Evolutionary conservation across 2,888 invertebrate species (phyloP).

Genomic region (Oxytorus armatus): DNA sequence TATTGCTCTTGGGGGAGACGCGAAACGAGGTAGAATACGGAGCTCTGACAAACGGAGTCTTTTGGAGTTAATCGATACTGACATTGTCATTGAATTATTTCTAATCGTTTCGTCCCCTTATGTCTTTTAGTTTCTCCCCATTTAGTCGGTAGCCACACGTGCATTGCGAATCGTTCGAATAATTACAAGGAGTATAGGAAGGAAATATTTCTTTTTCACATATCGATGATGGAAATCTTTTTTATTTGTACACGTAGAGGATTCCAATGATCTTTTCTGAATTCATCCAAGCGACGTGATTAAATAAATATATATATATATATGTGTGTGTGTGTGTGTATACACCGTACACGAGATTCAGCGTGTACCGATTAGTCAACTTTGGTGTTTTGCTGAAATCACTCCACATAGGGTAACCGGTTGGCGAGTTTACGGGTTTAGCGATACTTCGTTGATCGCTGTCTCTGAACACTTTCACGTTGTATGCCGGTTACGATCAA

Average conservation of each 20-base stretch:
- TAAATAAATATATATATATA: neutral
- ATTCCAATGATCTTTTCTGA: constrained; percentile 20
- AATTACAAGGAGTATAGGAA: neutral
- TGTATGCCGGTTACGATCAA: neutral
- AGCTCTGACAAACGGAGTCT: constrained; percentile 41
- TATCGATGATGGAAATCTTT: constrained; percentile 5
- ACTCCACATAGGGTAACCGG: constrained; percentile 49
- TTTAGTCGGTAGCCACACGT: neutral
- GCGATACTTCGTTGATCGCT: constrained; percentile 23
- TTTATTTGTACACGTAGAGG: constrained; percentile 7
- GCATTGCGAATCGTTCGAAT: neutral
- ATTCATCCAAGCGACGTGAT: constrained; percentile 12
- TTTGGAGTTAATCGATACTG: constrained; percentile 32
- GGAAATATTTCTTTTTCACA: constrained; percentile 9
- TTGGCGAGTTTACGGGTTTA: constrained; percentile 44
- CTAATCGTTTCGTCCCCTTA: constrained; percentile 22
- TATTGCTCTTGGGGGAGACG: constrained; percentile 6
- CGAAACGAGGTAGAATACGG: constrained; percentile 12
- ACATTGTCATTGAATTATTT: constrained; percentile 49
- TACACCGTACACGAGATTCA: constrained; percentile 32
- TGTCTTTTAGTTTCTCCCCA: constrained; percentile 7
- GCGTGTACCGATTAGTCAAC: constrained; percentile 61
- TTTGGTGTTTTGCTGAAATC: constrained; percentile 58
- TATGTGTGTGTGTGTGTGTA: neutral
- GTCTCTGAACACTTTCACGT: constrained; percentile 5